A percentile compares a stretch with the other conserved stretches of the same genome.
Conservation (phyloP, 2,888 invertebrate species). For the Pimpla rufipes region DNA sequence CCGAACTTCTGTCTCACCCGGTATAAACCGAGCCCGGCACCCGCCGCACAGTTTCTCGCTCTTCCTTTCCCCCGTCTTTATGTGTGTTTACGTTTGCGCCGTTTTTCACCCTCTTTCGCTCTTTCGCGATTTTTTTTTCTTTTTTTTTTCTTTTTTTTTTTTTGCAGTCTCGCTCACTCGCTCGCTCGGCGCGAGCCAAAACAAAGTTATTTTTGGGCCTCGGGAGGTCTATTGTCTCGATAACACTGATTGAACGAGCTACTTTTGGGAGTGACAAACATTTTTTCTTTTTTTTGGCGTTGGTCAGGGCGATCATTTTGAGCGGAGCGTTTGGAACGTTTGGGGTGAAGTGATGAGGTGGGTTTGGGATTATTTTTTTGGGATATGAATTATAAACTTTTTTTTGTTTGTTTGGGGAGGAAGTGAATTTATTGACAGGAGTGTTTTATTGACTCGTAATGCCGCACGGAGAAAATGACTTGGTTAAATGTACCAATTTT, state of each 20-base stretch:
- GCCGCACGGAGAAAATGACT: too few species aligned
- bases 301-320: too few species aligned
- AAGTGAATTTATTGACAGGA: too few species aligned
- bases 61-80: conserved; percentile 21
- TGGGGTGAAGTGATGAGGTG: too few species aligned
- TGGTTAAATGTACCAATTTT: too few species aligned
- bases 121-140: conserved; percentile 24
- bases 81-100: conserved; percentile 42
- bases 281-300: too few species aligned
- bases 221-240: conserved; percentile 60
- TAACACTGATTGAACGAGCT: conserved; percentile 40
- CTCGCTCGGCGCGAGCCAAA: neutral
- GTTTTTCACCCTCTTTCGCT: conserved; percentile 11
- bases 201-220: conserved; percentile 1
- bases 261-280: too few species aligned
- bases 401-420: too few species aligned
- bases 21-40: conserved; percentile 70
- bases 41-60: conserved; percentile 62
- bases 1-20: conserved; percentile 75
- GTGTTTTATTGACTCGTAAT: neutral
- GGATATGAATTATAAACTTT: too few species aligned
- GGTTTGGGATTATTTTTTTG: too few species aligned
- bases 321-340: too few species aligned
- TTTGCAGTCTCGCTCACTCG: neutral
- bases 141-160: neutral